Base-by-base conservation (phyloP, 1,140 invertebrate species). In the Periplaneta americana region DNA sequence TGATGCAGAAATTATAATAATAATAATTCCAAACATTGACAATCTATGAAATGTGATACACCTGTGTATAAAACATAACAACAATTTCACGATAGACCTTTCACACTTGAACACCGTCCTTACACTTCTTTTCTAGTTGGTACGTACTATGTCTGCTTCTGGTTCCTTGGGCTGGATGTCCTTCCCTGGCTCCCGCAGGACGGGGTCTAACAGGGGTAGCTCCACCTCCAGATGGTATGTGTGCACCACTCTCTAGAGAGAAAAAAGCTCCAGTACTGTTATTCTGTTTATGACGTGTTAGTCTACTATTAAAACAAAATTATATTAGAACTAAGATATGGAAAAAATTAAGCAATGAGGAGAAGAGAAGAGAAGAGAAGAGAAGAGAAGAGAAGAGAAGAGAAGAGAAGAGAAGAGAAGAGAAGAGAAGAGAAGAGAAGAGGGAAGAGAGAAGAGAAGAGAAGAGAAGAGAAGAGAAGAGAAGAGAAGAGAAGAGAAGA, bases 171-270 rank as follows among this genome's bases (percentile, higher is more conserved):
- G 87, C 87, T 81, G 88, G 87, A 0, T 86, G 85, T 15, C 86
- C 79, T 85, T 88, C 85, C 88, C 87, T 17, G 89, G 82, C 79
- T 84, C 85, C 36, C 87, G 84, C 75, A 88, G 82, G 2, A 78
- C 85, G 9, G 85, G 84, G 80, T 90, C 89, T 34, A 90, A 79
- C 28, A 90, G 75, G 0, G 88, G 88, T 13, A 89, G 78, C 79
- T 88, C 88, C 76, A 89, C 77, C 79, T 89, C 88, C 28, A 90
- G 85, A 39, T 87, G 86, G 83, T 88, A 90, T 35, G 86, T 85
- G 76, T 85, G 85, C 8, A 83, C 82, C 11, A 86, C 85, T 31
- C 87, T 87, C 89, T 89, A 74, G 2, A 3, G 75, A 17, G 83
- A 81, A 48, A 78, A 32, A 74, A 74, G 79, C 80, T 33, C 74